These are phyloP conservation scores for Syngnathus typhle DNA, from an alignment of 2,113 vertebrate genomes.

Conservation along the genomic window DNA sequence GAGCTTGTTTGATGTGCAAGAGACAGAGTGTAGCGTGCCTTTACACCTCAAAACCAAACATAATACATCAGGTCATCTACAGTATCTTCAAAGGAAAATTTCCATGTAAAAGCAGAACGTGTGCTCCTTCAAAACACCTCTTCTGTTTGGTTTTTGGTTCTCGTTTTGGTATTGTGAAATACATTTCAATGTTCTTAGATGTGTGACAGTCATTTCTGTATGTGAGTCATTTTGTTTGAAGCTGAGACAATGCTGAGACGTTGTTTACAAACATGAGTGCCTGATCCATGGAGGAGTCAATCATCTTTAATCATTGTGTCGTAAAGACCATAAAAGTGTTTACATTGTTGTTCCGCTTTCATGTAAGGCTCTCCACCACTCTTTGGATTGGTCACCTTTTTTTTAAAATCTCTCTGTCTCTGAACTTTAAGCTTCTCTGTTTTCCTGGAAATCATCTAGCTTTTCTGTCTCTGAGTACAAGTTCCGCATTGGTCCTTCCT, in stretches of 20 bases:
- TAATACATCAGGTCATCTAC: conserved; percentile 29
- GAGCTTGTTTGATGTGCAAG: conserved; percentile 47
- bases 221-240: conserved; percentile 47
- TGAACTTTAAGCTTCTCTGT: too few relatives aligned
- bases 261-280: neutral
- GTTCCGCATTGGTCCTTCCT: too few relatives aligned
- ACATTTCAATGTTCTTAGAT: conserved; percentile 44
- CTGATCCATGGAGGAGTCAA: neutral
- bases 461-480: too few relatives aligned
- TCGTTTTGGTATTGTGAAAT: conserved; percentile 37
- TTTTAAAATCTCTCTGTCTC: too few relatives aligned
- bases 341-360: too few relatives aligned
- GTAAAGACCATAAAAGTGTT: neutral
- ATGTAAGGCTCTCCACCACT: too few relatives aligned
- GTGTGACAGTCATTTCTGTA: conserved; percentile 43
- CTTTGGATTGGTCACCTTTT: too few relatives aligned
- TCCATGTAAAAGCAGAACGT: conserved; percentile 44
- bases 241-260: neutral
- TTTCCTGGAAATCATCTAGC: too few relatives aligned
- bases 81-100: conserved; percentile 50
- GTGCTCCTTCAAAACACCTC: conserved; percentile 44
- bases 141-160: conserved; percentile 30
- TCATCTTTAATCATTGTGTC: neutral
- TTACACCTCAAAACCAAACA: conserved; percentile 57
- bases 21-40: conserved; percentile 47